phyloP scores from a whole-genome alignment of 2,113 vertebrate genomes.

The Alligator sinensis region DNA sequence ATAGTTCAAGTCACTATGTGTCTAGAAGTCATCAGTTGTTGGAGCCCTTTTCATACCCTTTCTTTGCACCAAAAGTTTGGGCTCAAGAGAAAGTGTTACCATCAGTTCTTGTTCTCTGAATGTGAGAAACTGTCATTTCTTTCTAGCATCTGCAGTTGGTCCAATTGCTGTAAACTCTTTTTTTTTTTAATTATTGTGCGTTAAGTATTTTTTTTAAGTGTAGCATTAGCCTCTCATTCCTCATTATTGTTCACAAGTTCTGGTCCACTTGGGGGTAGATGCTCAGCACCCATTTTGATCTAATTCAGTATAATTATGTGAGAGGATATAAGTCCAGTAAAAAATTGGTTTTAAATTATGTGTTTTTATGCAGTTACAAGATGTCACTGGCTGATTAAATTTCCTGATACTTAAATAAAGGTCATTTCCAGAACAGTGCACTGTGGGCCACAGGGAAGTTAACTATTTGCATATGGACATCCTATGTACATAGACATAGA shows the following conservation, averaged over 20 bases:
- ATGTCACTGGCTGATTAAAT: background rate
- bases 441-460: background rate
- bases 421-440: background rate
- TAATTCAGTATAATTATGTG: background rate
- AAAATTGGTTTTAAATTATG: background rate
- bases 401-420: background rate
- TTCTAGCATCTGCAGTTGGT: fast-evolving
- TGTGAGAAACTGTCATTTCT: background rate
- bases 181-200: background rate
- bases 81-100: background rate
- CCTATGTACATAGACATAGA: fast-evolving
- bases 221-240: background rate
- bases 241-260: background rate
- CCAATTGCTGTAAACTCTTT: background rate
- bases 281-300: background rate
- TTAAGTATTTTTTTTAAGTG: background rate
- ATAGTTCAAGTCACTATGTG: background rate
- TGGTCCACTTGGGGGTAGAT: background rate
- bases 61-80: background rate
- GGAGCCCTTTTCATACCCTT: background rate
- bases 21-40: background rate
- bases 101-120: background rate
- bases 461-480: background rate
- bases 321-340: background rate
- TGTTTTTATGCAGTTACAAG: background rate